Evolutionary conservation across 2,113 vertebrate genomes (phyloP).

Genomic region (Benitochromis conjunctus): DNA sequence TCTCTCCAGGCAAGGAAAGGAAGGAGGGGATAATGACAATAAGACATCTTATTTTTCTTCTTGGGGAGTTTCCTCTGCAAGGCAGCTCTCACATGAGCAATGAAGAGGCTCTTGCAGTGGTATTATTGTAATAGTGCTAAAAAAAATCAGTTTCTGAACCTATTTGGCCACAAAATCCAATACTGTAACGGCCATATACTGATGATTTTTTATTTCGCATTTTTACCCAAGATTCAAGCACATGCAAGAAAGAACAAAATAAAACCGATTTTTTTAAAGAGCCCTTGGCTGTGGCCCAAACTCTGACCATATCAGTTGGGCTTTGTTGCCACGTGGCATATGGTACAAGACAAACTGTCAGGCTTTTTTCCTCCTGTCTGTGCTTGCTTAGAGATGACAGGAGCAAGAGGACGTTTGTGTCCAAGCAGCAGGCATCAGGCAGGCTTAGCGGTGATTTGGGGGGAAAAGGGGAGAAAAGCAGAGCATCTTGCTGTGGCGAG

Average conservation of each 20-base stretch:
- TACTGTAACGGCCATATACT: constrained; percentile 34
- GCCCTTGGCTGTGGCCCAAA: constrained; percentile 68
- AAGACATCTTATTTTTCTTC: background rate
- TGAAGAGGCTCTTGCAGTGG: constrained; percentile 5
- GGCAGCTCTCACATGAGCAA: background rate
- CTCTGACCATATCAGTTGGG: constrained; percentile 70
- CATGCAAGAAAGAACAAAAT: constrained; percentile 54
- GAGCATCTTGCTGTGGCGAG: constrained; percentile 51
- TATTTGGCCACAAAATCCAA: constrained; percentile 42
- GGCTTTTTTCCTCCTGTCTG: constrained; percentile 57
- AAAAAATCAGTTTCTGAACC: constrained; percentile 37
- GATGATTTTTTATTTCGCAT: constrained; percentile 57
- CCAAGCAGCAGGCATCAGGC: constrained; percentile 71
- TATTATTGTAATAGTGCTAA: constrained; percentile 42
- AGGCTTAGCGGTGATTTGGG: constrained; percentile 73
- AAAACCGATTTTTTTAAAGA: constrained; percentile 47
- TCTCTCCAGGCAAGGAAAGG: constrained; percentile 20
- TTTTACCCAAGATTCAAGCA: constrained; percentile 55
- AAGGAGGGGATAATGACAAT: background rate
- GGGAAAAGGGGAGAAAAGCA: constrained; percentile 66
- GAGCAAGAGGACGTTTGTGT: constrained; percentile 63
- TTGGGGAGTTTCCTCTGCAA: background rate
- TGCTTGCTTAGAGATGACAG: constrained; percentile 64
- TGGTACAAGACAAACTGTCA: constrained; percentile 82
- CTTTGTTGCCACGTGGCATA: constrained; percentile 79